Conservation (phyloP, 2,113 vertebrate genomes). For the Oncorhynchus masou region DNA sequence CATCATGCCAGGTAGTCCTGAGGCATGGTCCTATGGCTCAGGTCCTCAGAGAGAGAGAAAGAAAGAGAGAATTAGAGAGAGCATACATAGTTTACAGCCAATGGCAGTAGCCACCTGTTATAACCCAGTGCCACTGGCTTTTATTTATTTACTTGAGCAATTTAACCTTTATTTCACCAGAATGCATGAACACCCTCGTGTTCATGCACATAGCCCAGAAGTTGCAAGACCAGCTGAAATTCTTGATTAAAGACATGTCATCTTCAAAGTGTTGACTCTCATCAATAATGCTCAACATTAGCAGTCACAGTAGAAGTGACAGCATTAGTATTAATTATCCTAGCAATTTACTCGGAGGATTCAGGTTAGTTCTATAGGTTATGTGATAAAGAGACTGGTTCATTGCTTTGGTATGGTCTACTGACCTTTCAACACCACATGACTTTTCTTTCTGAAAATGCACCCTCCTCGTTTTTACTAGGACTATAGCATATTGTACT, state of each 20-base stretch:
- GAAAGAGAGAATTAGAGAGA: too few relatives aligned
- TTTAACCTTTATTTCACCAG: background rate
- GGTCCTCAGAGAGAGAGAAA: too few relatives aligned
- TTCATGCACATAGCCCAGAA: slow-evolving; percentile 20
- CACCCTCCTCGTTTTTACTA: too few relatives aligned
- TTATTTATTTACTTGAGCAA: background rate
- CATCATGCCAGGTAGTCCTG: too few relatives aligned
- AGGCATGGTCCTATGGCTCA: too few relatives aligned
- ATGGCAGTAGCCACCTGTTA: background rate
- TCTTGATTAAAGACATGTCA: slow-evolving; percentile 48
- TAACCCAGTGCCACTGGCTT: background rate
- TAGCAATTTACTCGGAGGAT: slow-evolving; percentile 39
- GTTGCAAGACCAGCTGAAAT: slow-evolving; percentile 16
- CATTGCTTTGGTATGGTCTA: slow-evolving; percentile 12
- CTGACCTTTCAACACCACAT: slow-evolving; percentile 12
- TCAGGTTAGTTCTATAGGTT: slow-evolving; percentile 4
- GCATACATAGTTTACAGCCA: background rate
- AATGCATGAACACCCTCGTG: slow-evolving; percentile 37
- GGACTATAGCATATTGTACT: too few relatives aligned
- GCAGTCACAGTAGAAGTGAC: slow-evolving; percentile 1
- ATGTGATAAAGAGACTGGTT: slow-evolving; percentile 35
- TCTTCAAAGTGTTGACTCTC: slow-evolving; percentile 14
- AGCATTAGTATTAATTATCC: slow-evolving; percentile 40
- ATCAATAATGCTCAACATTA: slow-evolving; percentile 42
- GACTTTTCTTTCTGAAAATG: background rate